Evolutionary conservation across 2,797 vertebrate genomes (phyloP), one percentile per base, ranked within the genome.

Genomic region (Pipistrellus pygmaeus): DNA sequence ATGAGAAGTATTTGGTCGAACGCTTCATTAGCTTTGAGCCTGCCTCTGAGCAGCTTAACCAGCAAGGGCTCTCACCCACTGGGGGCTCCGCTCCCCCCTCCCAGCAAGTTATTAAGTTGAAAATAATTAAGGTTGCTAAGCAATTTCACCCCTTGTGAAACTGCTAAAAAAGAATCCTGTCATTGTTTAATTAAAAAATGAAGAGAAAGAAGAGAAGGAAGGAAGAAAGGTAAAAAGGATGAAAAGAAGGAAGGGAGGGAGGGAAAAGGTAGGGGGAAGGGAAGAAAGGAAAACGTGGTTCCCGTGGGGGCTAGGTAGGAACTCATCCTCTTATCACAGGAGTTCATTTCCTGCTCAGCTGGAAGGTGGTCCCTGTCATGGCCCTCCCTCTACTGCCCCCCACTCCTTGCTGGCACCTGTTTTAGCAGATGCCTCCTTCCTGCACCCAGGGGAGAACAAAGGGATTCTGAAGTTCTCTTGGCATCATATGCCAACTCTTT

Each of bases 51-150:
- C 69, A 0, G 46, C 32, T 96, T 77, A 91, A 46, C 75, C n/a
- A 25, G 78, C 78, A 11, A 66, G 73, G 73, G 69, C 23, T 62
- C 80, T 80, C 71, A 38, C 86, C 73, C 82, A 69, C 84, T 23
- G 78, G 68, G 90, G 76, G 38, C 51, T 12, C 4, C 0, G 68
- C 75, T 15, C 80, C 77, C 48, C 55, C 6, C 2, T 69, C 91
- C 92, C 68, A 25, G 57, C 86, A 86, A 55, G 87, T 77, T 81
- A 96, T 91, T 96, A 95, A 95, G 93, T 96, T 81, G 90, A 95
- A 97, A 96, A 95, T 96, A 88, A 96, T 96, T 92, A 96, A 96
- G 96, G 97, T 97, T 97, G 96, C 96, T 95, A 97, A 96, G 97
- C 81, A 92, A 96, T 83, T 95, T 86, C 76, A 84, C 88, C 86